phyloP scores from a whole-genome alignment of 2,888 invertebrate species.

The Eulithis prunata region DNA sequence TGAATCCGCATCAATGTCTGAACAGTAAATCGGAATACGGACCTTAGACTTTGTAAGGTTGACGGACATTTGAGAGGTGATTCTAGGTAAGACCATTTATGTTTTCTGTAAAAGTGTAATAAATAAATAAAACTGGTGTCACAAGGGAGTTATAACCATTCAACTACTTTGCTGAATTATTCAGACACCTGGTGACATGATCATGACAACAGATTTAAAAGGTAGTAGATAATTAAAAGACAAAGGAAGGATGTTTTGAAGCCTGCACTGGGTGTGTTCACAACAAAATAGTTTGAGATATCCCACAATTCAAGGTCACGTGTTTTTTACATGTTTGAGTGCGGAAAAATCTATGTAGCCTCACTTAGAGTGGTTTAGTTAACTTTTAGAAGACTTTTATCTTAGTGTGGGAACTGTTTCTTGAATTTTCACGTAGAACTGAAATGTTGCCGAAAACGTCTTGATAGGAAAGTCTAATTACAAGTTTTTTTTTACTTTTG shows the following conservation, averaged over 20 bases:
- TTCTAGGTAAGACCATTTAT: no score
- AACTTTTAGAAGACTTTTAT: slow-evolving; percentile 3
- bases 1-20: no score
- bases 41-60: no score
- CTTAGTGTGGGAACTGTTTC: neutral
- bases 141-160: no score
- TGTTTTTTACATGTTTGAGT: slow-evolving; percentile 50
- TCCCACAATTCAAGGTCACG: slow-evolving; percentile 56
- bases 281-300: slow-evolving; percentile 44
- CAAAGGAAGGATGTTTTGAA: slow-evolving; percentile 49
- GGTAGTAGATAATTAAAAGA: slow-evolving; percentile 24
- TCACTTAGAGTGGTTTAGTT: neutral
- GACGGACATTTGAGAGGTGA: no score
- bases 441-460: neutral
- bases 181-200: neutral
- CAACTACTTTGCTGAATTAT: neutral
- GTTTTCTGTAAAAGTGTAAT: no score
- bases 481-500: neutral
- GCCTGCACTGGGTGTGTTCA: slow-evolving; percentile 52
- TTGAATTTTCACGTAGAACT: neutral
- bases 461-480: neutral
- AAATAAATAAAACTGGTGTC: no score
- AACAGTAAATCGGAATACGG: no score
- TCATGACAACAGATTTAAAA: no score
- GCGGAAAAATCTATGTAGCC: slow-evolving; percentile 19